Evolutionary conservation across 2,113 vertebrate species (phyloP), one percentile per base, ranked within the genome.

Genomic region (Oreotrochilus melanogaster): DNA sequence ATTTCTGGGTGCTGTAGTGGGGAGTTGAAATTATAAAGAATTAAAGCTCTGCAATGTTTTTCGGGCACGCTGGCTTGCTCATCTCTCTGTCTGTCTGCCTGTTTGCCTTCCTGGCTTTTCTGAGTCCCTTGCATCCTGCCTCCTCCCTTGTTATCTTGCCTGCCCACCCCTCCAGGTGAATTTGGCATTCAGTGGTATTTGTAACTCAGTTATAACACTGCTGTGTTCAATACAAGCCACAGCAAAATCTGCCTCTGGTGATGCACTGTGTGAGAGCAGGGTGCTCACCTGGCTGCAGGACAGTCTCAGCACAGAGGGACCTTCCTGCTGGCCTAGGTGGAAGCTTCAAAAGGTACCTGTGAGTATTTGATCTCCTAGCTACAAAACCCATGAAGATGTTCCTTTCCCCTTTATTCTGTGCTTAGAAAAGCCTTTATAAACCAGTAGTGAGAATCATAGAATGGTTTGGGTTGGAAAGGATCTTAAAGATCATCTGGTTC

Each of bases 1-100:
- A 31, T 72, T 9, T 57, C 61, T 37, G 18, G 0, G 0, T 67
- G 7, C 60, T 67, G 16, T 27, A 47, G 22, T 1, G 3, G 4
- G 7, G 4, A 27, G 5, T 39, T 0, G 0, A 83, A 89, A 56
- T 25, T 2, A 15, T 70, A 39, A 45, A 39, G 76, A n/a, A 35
- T 54, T 66, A 58, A 73, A 75, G 13, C 8, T 11, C 28, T 58
- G 22, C 13, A 25, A 19, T 45, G 57, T 67, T 71, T 74, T 15
- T 25, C 31, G 65, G 57, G 25, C 14, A 1, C 5, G 3, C 5
- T 50, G 28, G 8, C 18, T 87, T 66, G 12, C 8, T 84, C 4
- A 4, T 60, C 39, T 39, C 39, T 39, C 39, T 53, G 2, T 74
- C 48, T 51, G 12, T 23, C 22, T 75, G 2, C 57, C 57, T 1